phyloP scores from a whole-genome alignment of 2,888 invertebrate genomes.

The Latheticus oryzae region DNA sequence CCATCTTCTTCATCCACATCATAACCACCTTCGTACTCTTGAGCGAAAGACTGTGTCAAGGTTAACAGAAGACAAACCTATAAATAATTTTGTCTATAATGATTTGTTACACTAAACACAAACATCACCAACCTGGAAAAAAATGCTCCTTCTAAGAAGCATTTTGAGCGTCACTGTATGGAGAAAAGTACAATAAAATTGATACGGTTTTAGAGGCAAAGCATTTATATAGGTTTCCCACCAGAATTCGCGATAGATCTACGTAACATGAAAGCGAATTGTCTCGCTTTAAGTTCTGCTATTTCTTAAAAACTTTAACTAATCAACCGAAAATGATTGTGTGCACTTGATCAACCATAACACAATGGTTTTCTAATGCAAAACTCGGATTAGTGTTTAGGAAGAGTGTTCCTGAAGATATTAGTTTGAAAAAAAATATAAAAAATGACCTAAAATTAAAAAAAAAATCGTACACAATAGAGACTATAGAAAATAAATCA shows the following conservation, averaged over 20 bases:
- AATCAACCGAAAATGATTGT: slow-evolving; percentile 61
- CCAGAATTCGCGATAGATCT: slow-evolving; percentile 51
- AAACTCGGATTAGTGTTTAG: too few species aligned
- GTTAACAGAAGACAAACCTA: slow-evolving; percentile 52
- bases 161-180: slow-evolving; percentile 47
- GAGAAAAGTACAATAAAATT: slow-evolving; percentile 36
- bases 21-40: slow-evolving; percentile 51
- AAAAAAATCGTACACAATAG: too few species aligned
- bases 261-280: slow-evolving; percentile 59
- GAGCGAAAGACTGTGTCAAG: slow-evolving; percentile 47
- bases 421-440: too few species aligned
- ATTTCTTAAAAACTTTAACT: slow-evolving; percentile 59
- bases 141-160: slow-evolving; percentile 61
- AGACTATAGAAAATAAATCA: too few species aligned
- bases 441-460: too few species aligned
- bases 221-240: slow-evolving; percentile 57
- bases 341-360: slow-evolving; percentile 57
- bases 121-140: slow-evolving; percentile 57
- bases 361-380: slow-evolving; percentile 49
- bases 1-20: slow-evolving; percentile 53
- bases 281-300: slow-evolving; percentile 56
- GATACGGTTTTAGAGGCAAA: slow-evolving; percentile 33
- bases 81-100: slow-evolving; percentile 11
- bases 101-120: slow-evolving; percentile 18
- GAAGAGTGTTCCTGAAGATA: slow-evolving; percentile 9